phyloP scores from a whole-genome alignment of 2,888 invertebrate species.

The Campopleginae sp. region DNA sequence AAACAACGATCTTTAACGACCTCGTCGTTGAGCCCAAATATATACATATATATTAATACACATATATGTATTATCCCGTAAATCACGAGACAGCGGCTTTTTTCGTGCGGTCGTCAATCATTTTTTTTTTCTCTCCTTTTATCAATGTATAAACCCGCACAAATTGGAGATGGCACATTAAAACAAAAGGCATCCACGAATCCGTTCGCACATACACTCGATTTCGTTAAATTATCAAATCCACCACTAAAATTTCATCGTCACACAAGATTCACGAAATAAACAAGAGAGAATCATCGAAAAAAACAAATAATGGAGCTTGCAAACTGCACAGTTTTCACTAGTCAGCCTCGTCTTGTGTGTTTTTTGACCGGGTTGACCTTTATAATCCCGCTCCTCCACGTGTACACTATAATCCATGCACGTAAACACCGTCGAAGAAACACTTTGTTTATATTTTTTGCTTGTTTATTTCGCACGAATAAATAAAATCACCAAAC shows the following conservation, averaged over 20 bases:
- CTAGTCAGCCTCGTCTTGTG: conserved; percentile 10
- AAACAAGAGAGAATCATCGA: background rate
- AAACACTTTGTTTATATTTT: background rate
- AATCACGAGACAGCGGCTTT: conserved; percentile 39
- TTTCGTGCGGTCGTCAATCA: conserved; percentile 38
- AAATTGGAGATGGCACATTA: conserved; percentile 5
- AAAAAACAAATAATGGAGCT: background rate
- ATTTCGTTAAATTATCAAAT: background rate
- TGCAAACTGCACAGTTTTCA: conserved; percentile 10
- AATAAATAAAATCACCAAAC: background rate
- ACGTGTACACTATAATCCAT: conserved; percentile 15
- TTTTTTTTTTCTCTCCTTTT: conserved; percentile 28
- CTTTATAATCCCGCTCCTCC: conserved; percentile 17
- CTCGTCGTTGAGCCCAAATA: conserved; percentile 17
- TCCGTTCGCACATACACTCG: background rate
- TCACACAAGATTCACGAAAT: background rate
- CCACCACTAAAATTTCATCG: background rate
- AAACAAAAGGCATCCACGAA: conserved; percentile 8
- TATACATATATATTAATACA: conserved; percentile 11
- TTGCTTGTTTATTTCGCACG: background rate
- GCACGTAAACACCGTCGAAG: conserved; percentile 1
- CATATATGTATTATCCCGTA: conserved; percentile 13
- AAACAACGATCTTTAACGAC: conserved; percentile 16
- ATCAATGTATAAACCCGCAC: background rate
- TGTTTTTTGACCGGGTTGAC: background rate